Percentiles rank a stretch among this genome's conserved stretches.
These are phyloP conservation scores for Idaea dimidiata DNA, from an alignment of 2,888 invertebrate genomes.

Conservation along the genomic window DNA sequence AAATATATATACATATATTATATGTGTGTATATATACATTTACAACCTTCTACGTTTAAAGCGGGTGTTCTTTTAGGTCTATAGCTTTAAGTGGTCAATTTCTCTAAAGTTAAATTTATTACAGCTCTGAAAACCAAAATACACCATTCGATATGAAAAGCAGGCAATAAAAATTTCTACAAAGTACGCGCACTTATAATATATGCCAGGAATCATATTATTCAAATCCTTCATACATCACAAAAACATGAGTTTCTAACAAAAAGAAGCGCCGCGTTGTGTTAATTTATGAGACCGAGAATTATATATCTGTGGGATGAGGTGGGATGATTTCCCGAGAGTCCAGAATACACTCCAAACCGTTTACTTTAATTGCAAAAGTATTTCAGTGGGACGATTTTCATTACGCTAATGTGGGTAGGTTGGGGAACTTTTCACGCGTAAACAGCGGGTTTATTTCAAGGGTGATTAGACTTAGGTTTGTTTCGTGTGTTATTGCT, in stretches of 20 bases:
- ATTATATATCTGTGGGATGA: neutral
- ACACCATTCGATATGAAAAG: neutral
- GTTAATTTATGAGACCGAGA: slow-evolving; percentile 1
- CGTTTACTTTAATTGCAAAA: slow-evolving; percentile 60
- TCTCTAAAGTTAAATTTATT: neutral
- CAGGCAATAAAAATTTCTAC: neutral
- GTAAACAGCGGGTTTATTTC: slow-evolving; percentile 32
- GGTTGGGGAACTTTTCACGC: slow-evolving; percentile 32
- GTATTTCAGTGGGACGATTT: slow-evolving; percentile 53
- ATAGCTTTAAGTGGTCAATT: too few relatives aligned
- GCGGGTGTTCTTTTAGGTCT: too few relatives aligned
- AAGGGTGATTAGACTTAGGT: slow-evolving; percentile 36
- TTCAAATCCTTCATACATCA: neutral
- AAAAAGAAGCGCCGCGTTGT: neutral
- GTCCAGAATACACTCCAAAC: slow-evolving; percentile 18
- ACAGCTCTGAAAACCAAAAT: neutral
- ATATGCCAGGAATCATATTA: neutral
- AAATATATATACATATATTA: too few relatives aligned
- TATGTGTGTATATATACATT: too few relatives aligned
- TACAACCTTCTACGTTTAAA: too few relatives aligned
- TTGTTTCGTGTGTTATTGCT: slow-evolving; percentile 3
- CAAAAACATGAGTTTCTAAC: neutral
- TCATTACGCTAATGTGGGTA: slow-evolving; percentile 53
- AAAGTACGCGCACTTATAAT: too few relatives aligned
- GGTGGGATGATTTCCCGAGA: neutral